Percentiles rank a stretch among this genome's conserved stretches.
Conservation (phyloP, 1,140 invertebrate species). For the Portunus trituberculatus region DNA sequence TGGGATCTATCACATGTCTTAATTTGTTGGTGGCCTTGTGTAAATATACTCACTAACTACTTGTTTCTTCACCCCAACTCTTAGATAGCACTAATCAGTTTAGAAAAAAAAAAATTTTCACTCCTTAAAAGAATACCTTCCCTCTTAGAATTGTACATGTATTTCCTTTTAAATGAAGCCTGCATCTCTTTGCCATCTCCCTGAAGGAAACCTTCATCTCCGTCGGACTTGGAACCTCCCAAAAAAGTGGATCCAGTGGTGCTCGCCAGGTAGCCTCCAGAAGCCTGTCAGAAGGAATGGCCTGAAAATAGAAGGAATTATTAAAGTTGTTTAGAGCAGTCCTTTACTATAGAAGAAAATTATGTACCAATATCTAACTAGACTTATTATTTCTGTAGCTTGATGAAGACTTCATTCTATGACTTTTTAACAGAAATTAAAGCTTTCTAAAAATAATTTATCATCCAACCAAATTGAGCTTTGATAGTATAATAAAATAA, state of each 20-base stretch:
- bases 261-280: constrained; percentile 69
- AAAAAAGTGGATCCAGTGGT: constrained; percentile 73
- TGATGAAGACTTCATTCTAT: not conserved
- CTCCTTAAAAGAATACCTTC: constrained; percentile 25
- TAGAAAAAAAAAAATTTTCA: constrained; percentile 41
- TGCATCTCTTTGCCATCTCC: constrained; percentile 70
- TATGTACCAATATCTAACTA: constrained; percentile 28
- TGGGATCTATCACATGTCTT: not conserved
- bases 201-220: constrained; percentile 73
- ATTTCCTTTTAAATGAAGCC: constrained; percentile 70
- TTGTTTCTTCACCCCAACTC: constrained; percentile 17
- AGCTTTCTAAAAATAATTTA: too few relatives aligned
- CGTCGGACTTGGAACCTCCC: constrained; percentile 67
- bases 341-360: constrained; percentile 40
- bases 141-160: constrained; percentile 36
- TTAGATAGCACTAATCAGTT: constrained; percentile 26
- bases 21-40: not conserved
- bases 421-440: not conserved
- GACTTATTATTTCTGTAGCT: constrained; percentile 46
- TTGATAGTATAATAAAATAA: too few relatives aligned
- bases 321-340: constrained; percentile 31
- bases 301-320: constrained; percentile 57
- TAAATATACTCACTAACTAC: constrained; percentile 27
- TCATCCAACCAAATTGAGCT: too few relatives aligned
- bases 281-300: constrained; percentile 72